Evolutionary conservation across 2,113 vertebrate genomes (phyloP), one percentile per base, ranked within the genome.

Genomic region (Rissa tridactyla): DNA sequence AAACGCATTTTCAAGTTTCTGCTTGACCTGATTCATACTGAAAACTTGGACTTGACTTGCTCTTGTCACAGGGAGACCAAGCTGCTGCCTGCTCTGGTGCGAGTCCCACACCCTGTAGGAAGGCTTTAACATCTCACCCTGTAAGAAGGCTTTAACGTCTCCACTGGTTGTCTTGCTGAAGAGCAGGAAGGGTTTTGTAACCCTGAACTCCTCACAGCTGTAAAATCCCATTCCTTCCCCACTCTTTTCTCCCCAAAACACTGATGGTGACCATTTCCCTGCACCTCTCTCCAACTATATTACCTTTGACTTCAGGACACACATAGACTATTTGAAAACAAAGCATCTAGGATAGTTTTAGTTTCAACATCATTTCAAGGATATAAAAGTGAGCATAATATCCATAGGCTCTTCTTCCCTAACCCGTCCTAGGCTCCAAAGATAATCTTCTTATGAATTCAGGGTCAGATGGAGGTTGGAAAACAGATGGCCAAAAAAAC

Each of bases 361-460:
- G 13, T 75, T 77, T 83, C 57, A 86, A 42, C 34, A 16, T 88
- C 6, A 60, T 51, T 81, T 61, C 60, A 83, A 89, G 93, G 40
- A 58, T 85, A 75, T 73, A 70, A 85, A 82, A 46, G 29, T 52
- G 58, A 62, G 61, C 14, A 23, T 32, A 69, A 64, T 93, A 87
- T 70, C 73, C 60, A 51, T 14, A 92, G 25, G 10, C 17, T 38
- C 52, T 85, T 86, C 52, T 79, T 94, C 46, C 72, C 44, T 88
- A 88, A 70, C 46, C 20, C 32, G 10, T 87, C 82, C 47, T 54
- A 49, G 58, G 65, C 46, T 77, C 60, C 29, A 61, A 57, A 88
- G 32, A 77, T 93, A 96, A 96, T 95, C 79, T 94, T 91, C 84
- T 94, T 87, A 96, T 26, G 66, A 92, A 82, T 34, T 82, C 57